Evolutionary conservation across 2,113 vertebrate species (phyloP).

Genomic region (Ifrita kowaldi): DNA sequence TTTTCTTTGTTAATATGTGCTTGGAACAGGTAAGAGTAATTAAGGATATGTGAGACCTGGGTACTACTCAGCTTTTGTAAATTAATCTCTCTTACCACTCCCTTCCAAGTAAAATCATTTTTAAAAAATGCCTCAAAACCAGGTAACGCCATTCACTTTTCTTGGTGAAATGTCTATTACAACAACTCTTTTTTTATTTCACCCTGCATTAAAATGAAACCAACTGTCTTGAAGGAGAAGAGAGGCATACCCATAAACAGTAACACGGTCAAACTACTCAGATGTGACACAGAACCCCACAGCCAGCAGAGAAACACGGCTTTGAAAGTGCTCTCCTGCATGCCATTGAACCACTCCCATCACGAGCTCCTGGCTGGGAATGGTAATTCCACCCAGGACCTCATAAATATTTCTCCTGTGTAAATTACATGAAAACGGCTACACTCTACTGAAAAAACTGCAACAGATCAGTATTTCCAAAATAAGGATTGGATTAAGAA

Average conservation of each 20-base stretch:
- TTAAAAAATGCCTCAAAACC: rapidly evolving
- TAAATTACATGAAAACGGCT: background rate
- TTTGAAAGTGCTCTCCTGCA: background rate
- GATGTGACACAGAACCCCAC: background rate
- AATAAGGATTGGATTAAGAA: background rate
- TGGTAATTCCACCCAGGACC: background rate
- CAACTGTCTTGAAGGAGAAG: background rate
- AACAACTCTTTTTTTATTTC: background rate
- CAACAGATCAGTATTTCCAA: background rate
- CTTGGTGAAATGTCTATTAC: background rate
- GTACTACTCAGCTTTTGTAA: background rate
- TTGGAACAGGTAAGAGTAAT: background rate
- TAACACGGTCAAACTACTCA: background rate
- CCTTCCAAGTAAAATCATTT: background rate
- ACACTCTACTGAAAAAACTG: background rate
- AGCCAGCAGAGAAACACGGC: rapidly evolving
- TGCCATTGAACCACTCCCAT: background rate
- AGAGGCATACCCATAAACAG: background rate
- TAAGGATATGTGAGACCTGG: background rate
- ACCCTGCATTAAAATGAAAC: background rate
- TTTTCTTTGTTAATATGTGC: background rate
- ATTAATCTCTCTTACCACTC: background rate
- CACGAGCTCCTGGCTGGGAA: background rate
- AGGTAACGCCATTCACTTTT: rapidly evolving
- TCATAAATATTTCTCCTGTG: constrained; percentile 3